phyloP scores from a whole-genome alignment of 2,113 vertebrate genomes.

The Mesitornis unicolor region DNA sequence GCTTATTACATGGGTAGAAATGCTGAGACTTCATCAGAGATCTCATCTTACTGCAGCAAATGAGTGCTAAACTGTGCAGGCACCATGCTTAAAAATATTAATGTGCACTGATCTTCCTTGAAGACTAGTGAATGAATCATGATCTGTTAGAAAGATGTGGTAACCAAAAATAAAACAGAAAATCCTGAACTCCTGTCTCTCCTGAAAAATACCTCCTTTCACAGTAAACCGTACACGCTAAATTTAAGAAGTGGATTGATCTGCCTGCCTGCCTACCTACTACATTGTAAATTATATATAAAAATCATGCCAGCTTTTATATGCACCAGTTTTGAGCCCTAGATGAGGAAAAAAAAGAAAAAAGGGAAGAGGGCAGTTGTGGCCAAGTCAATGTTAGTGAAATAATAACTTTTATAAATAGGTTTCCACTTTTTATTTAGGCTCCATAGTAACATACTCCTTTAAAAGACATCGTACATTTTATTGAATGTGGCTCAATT shows the following conservation, averaged over 20 bases:
- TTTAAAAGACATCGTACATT: not conserved
- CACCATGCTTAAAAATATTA: not conserved
- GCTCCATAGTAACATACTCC: not conserved
- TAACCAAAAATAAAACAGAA: slow-evolving; percentile 36
- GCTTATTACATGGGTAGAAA: accelerated
- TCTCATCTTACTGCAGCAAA: not conserved
- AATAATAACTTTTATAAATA: not conserved
- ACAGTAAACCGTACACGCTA: not conserved
- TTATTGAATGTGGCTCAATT: not conserved
- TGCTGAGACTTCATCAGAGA: not conserved
- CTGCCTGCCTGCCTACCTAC: not conserved
- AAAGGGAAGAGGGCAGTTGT: too few species aligned
- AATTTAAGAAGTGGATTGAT: not conserved
- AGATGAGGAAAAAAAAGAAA: not conserved
- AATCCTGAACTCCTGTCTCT: not conserved
- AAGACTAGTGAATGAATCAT: slow-evolving; percentile 25
- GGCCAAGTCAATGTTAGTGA: not conserved
- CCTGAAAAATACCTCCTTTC: not conserved
- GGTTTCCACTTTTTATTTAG: not conserved
- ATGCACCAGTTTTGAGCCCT: not conserved
- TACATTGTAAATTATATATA: not conserved
- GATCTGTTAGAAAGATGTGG: not conserved
- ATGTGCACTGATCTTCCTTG: not conserved
- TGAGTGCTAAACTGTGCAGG: not conserved
- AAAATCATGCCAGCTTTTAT: not conserved